Evolutionary conservation across 2,888 invertebrate species (phyloP).

Genomic region (Sesia bembeciformis): DNA sequence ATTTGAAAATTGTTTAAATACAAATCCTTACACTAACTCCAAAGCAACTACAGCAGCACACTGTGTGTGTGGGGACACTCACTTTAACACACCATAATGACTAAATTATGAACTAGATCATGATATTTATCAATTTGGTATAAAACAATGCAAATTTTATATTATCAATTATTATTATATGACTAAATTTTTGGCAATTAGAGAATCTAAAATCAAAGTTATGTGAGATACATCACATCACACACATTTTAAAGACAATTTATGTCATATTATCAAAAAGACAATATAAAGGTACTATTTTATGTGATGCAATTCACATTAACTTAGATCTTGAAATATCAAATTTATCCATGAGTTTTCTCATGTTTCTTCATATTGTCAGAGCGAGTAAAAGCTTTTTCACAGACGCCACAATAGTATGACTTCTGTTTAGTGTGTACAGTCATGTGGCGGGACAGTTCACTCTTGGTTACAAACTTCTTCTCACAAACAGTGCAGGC

Average conservation of each 20-base stretch:
- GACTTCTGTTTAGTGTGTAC: conserved; percentile 72
- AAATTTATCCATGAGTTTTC: conserved; percentile 63
- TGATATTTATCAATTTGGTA: conserved; percentile 57
- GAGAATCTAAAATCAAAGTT: conserved; percentile 57
- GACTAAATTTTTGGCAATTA: conserved; percentile 72
- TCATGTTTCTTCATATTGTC: conserved; percentile 74
- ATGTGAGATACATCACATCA: conserved; percentile 35
- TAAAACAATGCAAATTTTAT: conserved; percentile 49
- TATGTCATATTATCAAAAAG: neutral
- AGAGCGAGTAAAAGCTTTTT: conserved; percentile 70
- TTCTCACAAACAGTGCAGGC: conserved; percentile 70
- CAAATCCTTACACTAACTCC: conserved; percentile 34
- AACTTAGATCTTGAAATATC: too few relatives aligned
- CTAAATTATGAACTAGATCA: conserved; percentile 71
- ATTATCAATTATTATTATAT: conserved; percentile 42
- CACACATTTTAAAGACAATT: too few relatives aligned
- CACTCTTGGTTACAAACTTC: conserved; percentile 72
- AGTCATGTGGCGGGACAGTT: conserved; percentile 71
- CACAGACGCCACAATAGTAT: conserved; percentile 69
- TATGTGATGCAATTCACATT: conserved; percentile 20
- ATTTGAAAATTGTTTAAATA: conserved; percentile 50
- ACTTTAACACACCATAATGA: conserved; percentile 65
- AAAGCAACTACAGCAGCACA: conserved; percentile 69
- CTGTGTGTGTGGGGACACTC: conserved; percentile 48
- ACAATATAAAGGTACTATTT: conserved; percentile 3